A percentile compares a stretch with the other conserved stretches of the same genome.
These are phyloP conservation scores for Plotosus lineatus DNA, from an alignment of 2,113 vertebrate genomes.

Conservation along the genomic window DNA sequence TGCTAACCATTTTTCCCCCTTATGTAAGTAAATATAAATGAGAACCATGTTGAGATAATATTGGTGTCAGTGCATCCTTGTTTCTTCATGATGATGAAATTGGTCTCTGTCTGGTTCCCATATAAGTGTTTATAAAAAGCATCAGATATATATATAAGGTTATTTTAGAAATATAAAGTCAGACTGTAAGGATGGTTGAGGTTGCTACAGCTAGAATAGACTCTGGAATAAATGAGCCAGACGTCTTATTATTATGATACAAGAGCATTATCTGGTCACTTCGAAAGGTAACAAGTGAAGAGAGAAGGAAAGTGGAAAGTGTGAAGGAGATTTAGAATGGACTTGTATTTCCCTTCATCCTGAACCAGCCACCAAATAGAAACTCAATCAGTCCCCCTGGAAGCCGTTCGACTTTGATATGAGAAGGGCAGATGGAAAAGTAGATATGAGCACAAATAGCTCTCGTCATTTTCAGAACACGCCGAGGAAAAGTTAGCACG, in stretches of 20 bases:
- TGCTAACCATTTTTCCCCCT: too few relatives aligned
- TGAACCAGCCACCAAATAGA: constrained; percentile 32
- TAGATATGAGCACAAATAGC: constrained; percentile 15
- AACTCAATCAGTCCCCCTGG: constrained; percentile 39
- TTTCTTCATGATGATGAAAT: not conserved
- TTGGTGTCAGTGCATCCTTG: not conserved
- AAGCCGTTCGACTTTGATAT: constrained; percentile 43
- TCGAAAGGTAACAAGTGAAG: constrained; percentile 22
- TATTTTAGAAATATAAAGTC: not conserved
- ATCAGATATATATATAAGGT: not conserved
- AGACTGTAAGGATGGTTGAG: not conserved
- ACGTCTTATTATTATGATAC: constrained; percentile 28
- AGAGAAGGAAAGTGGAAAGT: constrained; percentile 4
- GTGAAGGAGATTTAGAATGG: constrained; percentile 25
- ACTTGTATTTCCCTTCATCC: constrained; percentile 48
- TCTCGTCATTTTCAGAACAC: constrained; percentile 6
- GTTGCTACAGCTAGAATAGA: constrained; percentile 14
- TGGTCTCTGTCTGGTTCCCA: not conserved
- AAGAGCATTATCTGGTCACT: constrained; percentile 5
- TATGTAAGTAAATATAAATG: not conserved
- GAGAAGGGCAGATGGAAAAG: constrained; percentile 37
- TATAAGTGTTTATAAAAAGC: not conserved
- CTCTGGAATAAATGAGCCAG: constrained; percentile 11
- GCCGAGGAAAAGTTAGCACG: constrained; percentile 3
- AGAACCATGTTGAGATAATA: not conserved